A percentile compares a stretch with the other conserved stretches of the same genome.
These are phyloP conservation scores for Epinephelus cyanopodus DNA, from an alignment of 2,113 vertebrate genomes.

Conservation along the genomic window DNA sequence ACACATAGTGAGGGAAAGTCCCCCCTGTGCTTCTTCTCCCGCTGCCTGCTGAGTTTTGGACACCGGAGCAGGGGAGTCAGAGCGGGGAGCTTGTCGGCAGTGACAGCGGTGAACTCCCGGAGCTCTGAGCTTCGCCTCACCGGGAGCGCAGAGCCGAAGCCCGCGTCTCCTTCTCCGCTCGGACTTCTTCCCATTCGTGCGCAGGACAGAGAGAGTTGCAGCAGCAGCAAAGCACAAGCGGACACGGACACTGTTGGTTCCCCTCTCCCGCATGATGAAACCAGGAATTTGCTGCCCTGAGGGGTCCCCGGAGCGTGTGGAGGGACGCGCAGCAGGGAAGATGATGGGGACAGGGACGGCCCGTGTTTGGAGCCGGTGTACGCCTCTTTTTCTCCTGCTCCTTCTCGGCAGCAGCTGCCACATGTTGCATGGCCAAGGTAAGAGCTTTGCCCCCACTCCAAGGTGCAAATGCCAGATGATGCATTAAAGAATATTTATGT, in stretches of 20 bases:
- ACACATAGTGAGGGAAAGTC: conserved; percentile 24
- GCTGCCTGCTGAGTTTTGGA: conserved; percentile 48
- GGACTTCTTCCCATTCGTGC: conserved; percentile 26
- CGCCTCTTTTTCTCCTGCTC: conserved; percentile 64
- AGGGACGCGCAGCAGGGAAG: conserved; percentile 29
- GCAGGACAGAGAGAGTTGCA: conserved; percentile 40
- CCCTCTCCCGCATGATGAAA: conserved; percentile 48
- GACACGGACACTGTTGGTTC: conserved; percentile 4
- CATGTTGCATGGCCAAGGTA: conserved; percentile 85
- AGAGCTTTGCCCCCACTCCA: conserved; percentile 30
- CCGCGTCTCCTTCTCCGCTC: neutral
- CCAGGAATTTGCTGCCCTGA: conserved; percentile 40
- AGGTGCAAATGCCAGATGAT: conserved; percentile 21
- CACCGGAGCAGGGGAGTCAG: conserved; percentile 30
- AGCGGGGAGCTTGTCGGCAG: conserved; percentile 24
- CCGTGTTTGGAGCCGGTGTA: conserved; percentile 43
- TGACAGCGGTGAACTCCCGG: conserved; percentile 42
- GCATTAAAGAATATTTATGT: neutral
- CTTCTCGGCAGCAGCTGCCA: conserved; percentile 74
- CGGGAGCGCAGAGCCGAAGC: conserved; percentile 6
- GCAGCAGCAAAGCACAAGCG: conserved; percentile 16
- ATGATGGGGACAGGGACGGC: conserved; percentile 28
- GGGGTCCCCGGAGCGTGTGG: conserved; percentile 32
- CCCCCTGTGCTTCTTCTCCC: neutral
- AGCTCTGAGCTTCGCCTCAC: conserved; percentile 19